phyloP scores from a whole-genome alignment of 2,888 invertebrate genomes.

The Drosophila kambysellisi region DNA sequence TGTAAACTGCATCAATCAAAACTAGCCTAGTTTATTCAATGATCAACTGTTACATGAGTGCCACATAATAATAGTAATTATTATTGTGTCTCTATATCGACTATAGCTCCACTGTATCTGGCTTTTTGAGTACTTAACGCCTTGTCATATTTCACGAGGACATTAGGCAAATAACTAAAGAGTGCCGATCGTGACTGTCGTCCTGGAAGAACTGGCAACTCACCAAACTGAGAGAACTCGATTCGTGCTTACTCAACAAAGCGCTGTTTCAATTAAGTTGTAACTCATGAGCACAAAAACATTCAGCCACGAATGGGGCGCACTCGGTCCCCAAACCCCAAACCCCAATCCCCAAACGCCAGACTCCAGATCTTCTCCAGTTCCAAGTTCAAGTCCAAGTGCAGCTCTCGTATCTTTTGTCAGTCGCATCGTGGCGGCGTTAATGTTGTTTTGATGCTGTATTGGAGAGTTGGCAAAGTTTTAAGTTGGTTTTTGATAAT shows the following conservation, averaged over 20 bases:
- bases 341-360: no score
- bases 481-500: conserved; percentile 66
- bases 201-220: conserved; percentile 18
- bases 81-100: background rate
- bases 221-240: conserved; percentile 7
- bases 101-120: conserved; percentile 49
- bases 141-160: conserved; percentile 78
- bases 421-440: conserved; percentile 30
- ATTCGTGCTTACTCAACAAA: conserved; percentile 41
- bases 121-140: conserved; percentile 81
- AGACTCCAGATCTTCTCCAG: background rate
- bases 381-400: conserved; percentile 35
- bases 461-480: conserved; percentile 56
- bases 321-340: conserved; percentile 7
- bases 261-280: conserved; percentile 83
- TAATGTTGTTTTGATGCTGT: conserved; percentile 81
- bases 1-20: background rate
- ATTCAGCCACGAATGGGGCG: conserved; percentile 22
- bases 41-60: background rate
- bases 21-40: background rate
- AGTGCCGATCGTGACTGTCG: conserved; percentile 75
- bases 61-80: background rate
- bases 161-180: conserved; percentile 72
- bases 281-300: conserved; percentile 67
- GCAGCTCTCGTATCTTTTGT: conserved; percentile 21